These are phyloP conservation scores for Brachymystax lenok DNA, from an alignment of 2,797 vertebrate genomes.

Conservation along the genomic window DNA sequence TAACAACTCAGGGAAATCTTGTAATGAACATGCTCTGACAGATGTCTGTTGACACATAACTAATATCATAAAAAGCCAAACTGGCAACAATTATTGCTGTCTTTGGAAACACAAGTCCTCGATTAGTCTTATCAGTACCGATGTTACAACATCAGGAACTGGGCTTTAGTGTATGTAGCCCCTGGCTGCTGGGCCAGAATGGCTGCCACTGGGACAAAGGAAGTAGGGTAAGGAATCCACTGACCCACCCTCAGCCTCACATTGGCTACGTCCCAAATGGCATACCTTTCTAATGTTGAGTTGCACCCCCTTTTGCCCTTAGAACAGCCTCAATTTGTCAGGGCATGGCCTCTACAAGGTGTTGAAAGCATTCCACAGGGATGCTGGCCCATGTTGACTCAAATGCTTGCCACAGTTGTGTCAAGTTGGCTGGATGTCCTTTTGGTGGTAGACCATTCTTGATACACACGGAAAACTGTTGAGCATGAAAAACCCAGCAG, in stretches of 20 bases:
- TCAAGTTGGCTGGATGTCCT: too few species aligned
- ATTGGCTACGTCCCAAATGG: too few species aligned
- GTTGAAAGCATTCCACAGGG: too few species aligned
- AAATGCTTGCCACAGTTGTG: too few species aligned
- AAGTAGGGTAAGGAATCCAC: conserved; percentile 19
- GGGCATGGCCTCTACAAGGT: too few species aligned
- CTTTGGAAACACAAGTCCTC: neutral
- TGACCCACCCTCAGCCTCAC: conserved; percentile 11
- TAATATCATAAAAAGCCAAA: neutral
- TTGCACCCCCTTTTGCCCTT: too few species aligned
- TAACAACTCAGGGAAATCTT: neutral
- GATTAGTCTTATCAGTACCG: neutral
- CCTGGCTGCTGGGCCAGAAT: neutral
- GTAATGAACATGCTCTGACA: conserved; percentile 1
- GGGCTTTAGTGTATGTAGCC: neutral
- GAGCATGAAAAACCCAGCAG: too few species aligned
- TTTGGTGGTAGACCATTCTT: too few species aligned
- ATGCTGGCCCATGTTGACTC: too few species aligned
- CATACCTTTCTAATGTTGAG: too few species aligned
- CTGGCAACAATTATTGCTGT: neutral
- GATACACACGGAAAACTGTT: too few species aligned
- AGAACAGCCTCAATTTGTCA: too few species aligned
- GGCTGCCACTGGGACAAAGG: conserved; percentile 13
- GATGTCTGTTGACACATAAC: conserved; percentile 1
- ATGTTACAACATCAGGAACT: neutral